phyloP scores from a whole-genome alignment of 2,888 invertebrate species.

The Troilus luridus region DNA sequence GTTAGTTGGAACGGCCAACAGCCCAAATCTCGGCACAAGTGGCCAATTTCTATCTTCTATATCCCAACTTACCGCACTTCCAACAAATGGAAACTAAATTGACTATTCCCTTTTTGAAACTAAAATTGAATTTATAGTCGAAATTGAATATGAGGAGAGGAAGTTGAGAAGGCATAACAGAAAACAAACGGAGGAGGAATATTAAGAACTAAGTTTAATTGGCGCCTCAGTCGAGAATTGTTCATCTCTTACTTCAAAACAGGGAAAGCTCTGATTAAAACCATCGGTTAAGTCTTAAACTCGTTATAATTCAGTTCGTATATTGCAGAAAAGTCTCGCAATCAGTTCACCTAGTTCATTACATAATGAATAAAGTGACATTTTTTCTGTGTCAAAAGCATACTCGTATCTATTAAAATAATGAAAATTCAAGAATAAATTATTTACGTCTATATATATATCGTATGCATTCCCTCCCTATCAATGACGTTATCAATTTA shows the following conservation, averaged over 20 bases:
- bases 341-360: too few species aligned
- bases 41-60: neutral
- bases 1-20: neutral
- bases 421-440: too few species aligned
- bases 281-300: neutral
- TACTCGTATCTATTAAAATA: too few species aligned
- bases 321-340: too few species aligned
- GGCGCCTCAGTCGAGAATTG: neutral
- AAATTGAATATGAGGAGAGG: neutral
- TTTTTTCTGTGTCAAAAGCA: too few species aligned
- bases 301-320: neutral
- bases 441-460: too few species aligned
- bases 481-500: too few species aligned
- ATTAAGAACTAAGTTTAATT: neutral
- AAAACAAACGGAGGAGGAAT: neutral
- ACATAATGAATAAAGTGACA: too few species aligned
- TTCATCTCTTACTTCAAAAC: neutral
- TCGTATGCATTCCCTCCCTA: too few species aligned
- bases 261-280: neutral
- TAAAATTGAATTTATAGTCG: slow-evolving; percentile 1
- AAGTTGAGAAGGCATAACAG: neutral
- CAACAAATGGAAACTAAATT: slow-evolving; percentile 23
- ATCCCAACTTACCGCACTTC: neutral
- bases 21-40: neutral
- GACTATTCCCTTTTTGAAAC: neutral